Conservation (phyloP, 1,140 invertebrate genomes). For the Drosophila novamexicana region DNA sequence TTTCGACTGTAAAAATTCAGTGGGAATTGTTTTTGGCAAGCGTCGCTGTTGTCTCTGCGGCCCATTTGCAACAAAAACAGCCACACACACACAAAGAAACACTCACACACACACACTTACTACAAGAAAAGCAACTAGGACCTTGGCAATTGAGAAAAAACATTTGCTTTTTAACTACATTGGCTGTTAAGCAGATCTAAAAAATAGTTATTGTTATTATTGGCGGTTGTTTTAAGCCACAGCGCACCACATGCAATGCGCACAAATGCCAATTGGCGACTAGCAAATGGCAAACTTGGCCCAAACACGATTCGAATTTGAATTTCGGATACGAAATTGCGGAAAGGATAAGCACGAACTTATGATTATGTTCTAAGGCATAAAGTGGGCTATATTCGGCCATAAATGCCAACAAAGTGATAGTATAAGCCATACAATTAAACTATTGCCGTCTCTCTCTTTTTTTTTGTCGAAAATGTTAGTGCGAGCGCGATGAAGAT, state of each 20-base stretch:
- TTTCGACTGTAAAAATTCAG: slow-evolving; percentile 76
- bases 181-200: slow-evolving; percentile 77
- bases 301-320: slow-evolving; percentile 27
- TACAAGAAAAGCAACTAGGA: slow-evolving; percentile 31
- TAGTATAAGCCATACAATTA: background rate
- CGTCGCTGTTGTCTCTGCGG: slow-evolving; percentile 37
- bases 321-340: slow-evolving; percentile 30
- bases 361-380: slow-evolving; percentile 36
- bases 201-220: slow-evolving; percentile 77
- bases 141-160: slow-evolving; percentile 65
- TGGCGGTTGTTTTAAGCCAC: slow-evolving; percentile 47
- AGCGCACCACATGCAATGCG: slow-evolving; percentile 30
- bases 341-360: slow-evolving; percentile 49
- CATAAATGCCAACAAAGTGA: slow-evolving; percentile 1
- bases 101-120: slow-evolving; percentile 4
- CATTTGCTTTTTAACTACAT: slow-evolving; percentile 77
- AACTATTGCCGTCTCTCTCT: background rate
- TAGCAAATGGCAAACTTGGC: background rate
- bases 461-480: too few relatives aligned
- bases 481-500: too few relatives aligned
- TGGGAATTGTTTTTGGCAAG: slow-evolving; percentile 78
- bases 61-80: slow-evolving; percentile 45
- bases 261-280: background rate
- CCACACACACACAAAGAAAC: slow-evolving; percentile 10
- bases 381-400: slow-evolving; percentile 3